Evolutionary conservation across 2,113 vertebrate genomes (phyloP), one percentile per base, ranked within the genome.

Genomic region (Platycercus adscitus): DNA sequence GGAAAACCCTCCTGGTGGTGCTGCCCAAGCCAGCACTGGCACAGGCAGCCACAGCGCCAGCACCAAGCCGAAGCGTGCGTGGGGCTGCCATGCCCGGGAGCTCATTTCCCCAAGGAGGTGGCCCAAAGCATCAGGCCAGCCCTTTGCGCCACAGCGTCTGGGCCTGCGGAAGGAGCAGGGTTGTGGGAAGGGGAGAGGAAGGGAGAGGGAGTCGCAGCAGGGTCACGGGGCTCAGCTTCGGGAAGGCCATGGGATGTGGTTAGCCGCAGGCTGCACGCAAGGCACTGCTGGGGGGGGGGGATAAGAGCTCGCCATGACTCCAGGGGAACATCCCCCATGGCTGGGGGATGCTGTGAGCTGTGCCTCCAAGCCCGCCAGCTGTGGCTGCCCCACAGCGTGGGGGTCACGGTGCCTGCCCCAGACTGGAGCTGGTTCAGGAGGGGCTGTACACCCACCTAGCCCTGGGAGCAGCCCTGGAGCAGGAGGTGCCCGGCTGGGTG

Each of bases 221-320:
- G 96, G 97, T 97, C 97, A 97, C 41, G 47, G 86, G 95, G 93
- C 95, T 93, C 1, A 1, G 43, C 81, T 90, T 89, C 8, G 9
- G 97, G 88, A 95, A 95, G 95, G 84, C 88, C 95, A 96, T 94
- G 88, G 97, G 97, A 98, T 97, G 96, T 97, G 92, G 97, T 98
- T 96, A 97, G 90, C 96, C 96, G 1, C 82, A 97, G 91, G 90
- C 95, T 85, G 91, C 93, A 94, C 4, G 55, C 94, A 96, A 4
- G 10, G 50, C 83, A 73, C 63, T 0, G 0, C 73, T 1, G 2
- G 46, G 17, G 7, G 35, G 52, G 47, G 60, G 35, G 33, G 35
- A 29, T 29, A 6, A 82, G 23, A 20, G 7, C 41, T 80, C 5
- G 3, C 41, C 25, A 21, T 9, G 1, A 3, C 25, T 6, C 28